Percentiles rank a stretch among this genome's conserved stretches.
Evolutionary conservation across 2,797 vertebrate genomes (phyloP).

Genomic region (Lutjanus argentimaculatus): DNA sequence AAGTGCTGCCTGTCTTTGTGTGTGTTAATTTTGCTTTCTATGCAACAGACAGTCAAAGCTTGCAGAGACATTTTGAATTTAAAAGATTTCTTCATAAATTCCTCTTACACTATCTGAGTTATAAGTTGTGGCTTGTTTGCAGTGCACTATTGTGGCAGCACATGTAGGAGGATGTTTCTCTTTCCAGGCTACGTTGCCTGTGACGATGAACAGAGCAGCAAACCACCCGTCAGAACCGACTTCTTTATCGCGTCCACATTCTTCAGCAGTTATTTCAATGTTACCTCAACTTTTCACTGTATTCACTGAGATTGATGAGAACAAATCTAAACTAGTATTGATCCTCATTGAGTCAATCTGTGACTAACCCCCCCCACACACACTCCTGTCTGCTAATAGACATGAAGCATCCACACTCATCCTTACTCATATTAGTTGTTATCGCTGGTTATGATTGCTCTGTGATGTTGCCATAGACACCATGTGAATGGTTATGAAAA

Average conservation of each 20-base stretch:
- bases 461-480: conserved; percentile 2
- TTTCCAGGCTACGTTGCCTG: neutral
- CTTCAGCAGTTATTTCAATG: neutral
- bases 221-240: neutral
- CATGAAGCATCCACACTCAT: neutral
- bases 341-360: neutral
- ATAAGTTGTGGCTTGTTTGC: neutral
- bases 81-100: neutral
- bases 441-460: neutral
- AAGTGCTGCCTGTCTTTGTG: neutral
- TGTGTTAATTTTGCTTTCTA: neutral
- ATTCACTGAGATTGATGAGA: neutral
- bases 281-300: neutral
- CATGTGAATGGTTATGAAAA: neutral
- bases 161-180: neutral
- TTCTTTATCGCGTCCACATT: neutral
- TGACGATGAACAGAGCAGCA: neutral
- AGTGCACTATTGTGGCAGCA: neutral
- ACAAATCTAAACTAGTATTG: rapidly evolving
- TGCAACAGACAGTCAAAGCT: neutral
- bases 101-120: neutral
- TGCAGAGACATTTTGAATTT: neutral
- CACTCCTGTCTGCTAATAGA: neutral
- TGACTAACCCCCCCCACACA: conserved; percentile 5
- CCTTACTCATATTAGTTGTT: conserved; percentile 10